Percentiles rank a stretch among this genome's conserved stretches.
Evolutionary conservation across 2,797 vertebrate genomes (phyloP).

Genomic region (Leuciscus waleckii): DNA sequence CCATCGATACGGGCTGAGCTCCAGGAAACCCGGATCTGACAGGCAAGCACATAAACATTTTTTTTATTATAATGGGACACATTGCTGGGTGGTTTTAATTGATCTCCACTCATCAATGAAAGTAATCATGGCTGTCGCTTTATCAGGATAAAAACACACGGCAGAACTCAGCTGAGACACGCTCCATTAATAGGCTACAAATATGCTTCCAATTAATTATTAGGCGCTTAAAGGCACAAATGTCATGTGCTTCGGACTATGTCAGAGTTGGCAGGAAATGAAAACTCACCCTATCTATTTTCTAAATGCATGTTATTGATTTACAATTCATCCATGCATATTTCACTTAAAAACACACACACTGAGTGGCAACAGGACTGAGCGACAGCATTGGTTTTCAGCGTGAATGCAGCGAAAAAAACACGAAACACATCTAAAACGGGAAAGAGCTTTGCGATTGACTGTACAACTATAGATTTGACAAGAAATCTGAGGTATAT

Average conservation of each 20-base stretch:
- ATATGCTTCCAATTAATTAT: not conserved
- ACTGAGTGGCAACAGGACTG: too few species aligned
- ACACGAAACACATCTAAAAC: too few species aligned
- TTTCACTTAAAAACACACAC: too few species aligned
- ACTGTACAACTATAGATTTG: too few species aligned
- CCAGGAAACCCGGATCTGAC: conserved; percentile 95
- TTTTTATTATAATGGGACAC: not conserved
- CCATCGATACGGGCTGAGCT: conserved; percentile 98
- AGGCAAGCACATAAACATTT: conserved; percentile 37
- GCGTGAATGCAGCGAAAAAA: too few species aligned
- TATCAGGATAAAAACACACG: not conserved
- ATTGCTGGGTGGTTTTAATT: not conserved
- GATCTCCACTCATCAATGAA: not conserved
- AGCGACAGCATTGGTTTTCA: too few species aligned
- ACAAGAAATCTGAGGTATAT: too few species aligned
- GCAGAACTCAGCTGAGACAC: not conserved
- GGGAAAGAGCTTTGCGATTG: too few species aligned
- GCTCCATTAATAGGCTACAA: not conserved
- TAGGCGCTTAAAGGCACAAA: not conserved
- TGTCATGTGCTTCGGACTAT: not conserved
- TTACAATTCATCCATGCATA: too few species aligned
- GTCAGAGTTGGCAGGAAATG: not conserved
- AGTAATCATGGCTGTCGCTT: not conserved
- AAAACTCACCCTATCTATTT: not conserved
- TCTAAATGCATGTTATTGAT: not conserved